These are phyloP conservation scores for Tapirus indicus DNA, from an alignment of 2,797 vertebrate species.

Conservation along the genomic window DNA sequence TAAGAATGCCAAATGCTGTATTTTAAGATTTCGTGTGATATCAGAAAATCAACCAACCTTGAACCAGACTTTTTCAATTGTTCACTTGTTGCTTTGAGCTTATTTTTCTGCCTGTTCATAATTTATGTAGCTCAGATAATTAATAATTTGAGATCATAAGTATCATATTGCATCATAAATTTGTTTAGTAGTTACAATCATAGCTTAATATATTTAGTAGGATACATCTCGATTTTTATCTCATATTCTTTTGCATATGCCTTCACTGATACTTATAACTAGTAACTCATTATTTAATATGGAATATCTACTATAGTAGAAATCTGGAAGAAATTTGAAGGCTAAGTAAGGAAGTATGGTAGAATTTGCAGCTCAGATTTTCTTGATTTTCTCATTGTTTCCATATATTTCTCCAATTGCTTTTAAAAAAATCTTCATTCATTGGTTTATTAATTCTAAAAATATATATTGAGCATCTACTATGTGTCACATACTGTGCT, in stretches of 20 bases:
- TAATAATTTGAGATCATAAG: slow-evolving; percentile 22
- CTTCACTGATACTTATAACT: slow-evolving; percentile 37
- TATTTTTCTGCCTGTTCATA: slow-evolving; percentile 47
- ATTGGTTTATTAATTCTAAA: slow-evolving; percentile 44
- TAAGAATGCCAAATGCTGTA: neutral
- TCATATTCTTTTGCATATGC: slow-evolving; percentile 27
- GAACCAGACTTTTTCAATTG: slow-evolving; percentile 1
- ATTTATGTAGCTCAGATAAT: slow-evolving; percentile 40
- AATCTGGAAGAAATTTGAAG: slow-evolving; percentile 53
- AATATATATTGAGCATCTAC: neutral
- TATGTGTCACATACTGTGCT: neutral
- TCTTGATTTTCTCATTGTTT: slow-evolving; percentile 57
- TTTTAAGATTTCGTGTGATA: slow-evolving; percentile 12
- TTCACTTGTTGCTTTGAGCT: slow-evolving; percentile 27
- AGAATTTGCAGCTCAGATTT: neutral
- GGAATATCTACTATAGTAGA: neutral
- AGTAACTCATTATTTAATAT: slow-evolving; percentile 40
- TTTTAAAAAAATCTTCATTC: slow-evolving; percentile 25
- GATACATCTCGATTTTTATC: neutral
- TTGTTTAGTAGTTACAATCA: neutral
- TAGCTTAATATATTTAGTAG: neutral
- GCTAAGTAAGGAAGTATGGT: neutral
- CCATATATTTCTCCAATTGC: slow-evolving; percentile 3
- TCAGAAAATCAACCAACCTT: slow-evolving; percentile 10
- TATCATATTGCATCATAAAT: slow-evolving; percentile 1